phyloP scores from a whole-genome alignment of 2,113 vertebrate species.

The Bucco capensis region DNA sequence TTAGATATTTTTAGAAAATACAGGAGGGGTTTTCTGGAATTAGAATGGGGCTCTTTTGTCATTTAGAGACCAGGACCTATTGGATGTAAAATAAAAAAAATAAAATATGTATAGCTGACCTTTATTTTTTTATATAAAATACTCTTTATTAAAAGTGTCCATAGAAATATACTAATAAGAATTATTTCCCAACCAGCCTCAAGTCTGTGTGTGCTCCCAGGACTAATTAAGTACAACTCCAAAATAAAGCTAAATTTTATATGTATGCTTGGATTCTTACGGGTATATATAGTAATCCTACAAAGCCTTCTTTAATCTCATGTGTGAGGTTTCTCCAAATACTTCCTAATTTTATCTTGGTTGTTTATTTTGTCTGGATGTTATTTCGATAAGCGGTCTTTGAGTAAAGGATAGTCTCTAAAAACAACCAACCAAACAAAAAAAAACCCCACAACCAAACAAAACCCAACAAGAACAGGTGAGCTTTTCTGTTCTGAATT shows the following conservation, averaged over 20 bases:
- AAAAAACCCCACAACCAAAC: background rate
- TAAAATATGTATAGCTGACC: background rate
- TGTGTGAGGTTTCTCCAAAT: background rate
- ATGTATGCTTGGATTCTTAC: background rate
- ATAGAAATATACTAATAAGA: background rate
- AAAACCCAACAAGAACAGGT: background rate
- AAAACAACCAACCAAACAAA: background rate
- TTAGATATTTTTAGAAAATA: background rate
- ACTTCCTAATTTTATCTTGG: background rate
- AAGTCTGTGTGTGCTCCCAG: background rate
- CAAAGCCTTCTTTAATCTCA: background rate
- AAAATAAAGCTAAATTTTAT: background rate
- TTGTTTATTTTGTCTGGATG: background rate
- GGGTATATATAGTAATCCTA: background rate
- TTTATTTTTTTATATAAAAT: background rate
- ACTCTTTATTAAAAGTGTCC: background rate
- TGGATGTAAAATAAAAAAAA: background rate
- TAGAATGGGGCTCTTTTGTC: background rate
- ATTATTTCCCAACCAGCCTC: background rate
- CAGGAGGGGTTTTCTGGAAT: fast-evolving
- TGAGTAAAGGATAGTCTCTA: background rate
- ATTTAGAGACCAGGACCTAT: background rate
- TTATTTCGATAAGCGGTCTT: background rate
- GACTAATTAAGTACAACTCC: background rate
- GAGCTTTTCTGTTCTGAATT: background rate